Evolutionary conservation across 2,113 vertebrate species (phyloP), one percentile per base, ranked within the genome.

Genomic region (Bubalus kerabau): DNA sequence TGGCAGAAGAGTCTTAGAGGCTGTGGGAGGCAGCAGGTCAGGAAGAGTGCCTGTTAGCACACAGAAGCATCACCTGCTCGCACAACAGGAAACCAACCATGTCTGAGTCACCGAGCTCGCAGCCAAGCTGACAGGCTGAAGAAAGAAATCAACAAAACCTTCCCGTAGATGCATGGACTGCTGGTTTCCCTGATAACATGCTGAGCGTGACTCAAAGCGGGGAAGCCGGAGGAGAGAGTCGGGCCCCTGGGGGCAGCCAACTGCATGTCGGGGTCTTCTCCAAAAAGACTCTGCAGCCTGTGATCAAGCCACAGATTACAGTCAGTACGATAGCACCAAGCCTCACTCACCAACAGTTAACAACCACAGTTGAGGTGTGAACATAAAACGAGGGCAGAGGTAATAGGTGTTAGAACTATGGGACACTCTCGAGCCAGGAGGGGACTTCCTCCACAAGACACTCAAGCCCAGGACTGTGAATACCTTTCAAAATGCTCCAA

Each of bases 71-170:
- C 59, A 40, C 87, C 90, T 95, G 92, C 57, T 92, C 88, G 40
- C 82, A 46, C 71, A 67, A 59, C 21, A 40, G 48, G 96, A 57
- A 93, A 52, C 17, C 93, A 91, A 59, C 80, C 23, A 7, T 54
- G 67, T 91, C 91, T 97, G 86, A 97, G 60, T 91, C 90, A 56
- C 32, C 40, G 56, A 96, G 21, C 76, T 85, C 36, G 17, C 46
- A 93, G 94, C 89, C 95, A 97, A 91, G 26, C 4, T 32, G 71
- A 62, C 87, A 91, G 81, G 10, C 57, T 59, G 78, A 43, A 78
- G 74, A 89, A 94, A 46, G 54, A 90, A 78, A n/a, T 74, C 57
- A 59, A 74, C 43, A 64, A 43, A 85, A 86, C 11, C 59, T 87
- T 80, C 60, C 48, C 4, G 56, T 50, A 5, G 48, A 19, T 17